A percentile compares a stretch with the other conserved stretches of the same genome.
phyloP scores from a whole-genome alignment of 1,140 invertebrate species.

The Epicauta chinensis region DNA sequence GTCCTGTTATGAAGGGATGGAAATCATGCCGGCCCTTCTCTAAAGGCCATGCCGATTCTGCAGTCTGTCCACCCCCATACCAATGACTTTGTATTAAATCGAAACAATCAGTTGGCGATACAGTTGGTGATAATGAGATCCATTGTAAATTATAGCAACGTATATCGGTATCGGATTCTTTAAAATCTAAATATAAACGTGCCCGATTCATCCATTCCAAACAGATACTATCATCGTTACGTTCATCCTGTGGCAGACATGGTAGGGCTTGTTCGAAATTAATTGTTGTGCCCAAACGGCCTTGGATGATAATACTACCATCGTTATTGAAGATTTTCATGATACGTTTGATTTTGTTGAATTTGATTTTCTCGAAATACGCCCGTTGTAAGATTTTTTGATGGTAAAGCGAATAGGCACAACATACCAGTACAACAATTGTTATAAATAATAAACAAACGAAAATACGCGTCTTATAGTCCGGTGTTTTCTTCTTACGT shows the following conservation, averaged over 20 bases:
- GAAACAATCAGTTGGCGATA: slow-evolving; percentile 75
- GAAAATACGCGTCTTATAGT: slow-evolving; percentile 72
- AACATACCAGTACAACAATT: slow-evolving; percentile 72
- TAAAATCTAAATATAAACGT: slow-evolving; percentile 61
- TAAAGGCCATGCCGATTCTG: slow-evolving; percentile 71
- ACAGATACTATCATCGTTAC: slow-evolving; percentile 56
- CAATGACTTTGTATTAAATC: slow-evolving; percentile 65
- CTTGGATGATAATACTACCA: slow-evolving; percentile 59
- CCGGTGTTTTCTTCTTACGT: slow-evolving; percentile 53
- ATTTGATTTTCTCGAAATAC: slow-evolving; percentile 77
- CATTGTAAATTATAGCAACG: slow-evolving; percentile 79
- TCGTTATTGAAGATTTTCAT: slow-evolving; percentile 65
- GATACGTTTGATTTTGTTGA: slow-evolving; percentile 71
- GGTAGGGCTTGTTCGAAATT: slow-evolving; percentile 59
- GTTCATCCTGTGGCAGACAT: slow-evolving; percentile 59
- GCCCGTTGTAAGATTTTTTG: slow-evolving; percentile 72
- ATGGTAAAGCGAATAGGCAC: slow-evolving; percentile 76
- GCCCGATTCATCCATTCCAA: slow-evolving; percentile 74
- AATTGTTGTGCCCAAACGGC: slow-evolving; percentile 55
- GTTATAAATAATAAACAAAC: slow-evolving; percentile 73
- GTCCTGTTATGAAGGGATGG: slow-evolving; percentile 75
- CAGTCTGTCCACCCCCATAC: slow-evolving; percentile 77
- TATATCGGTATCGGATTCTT: slow-evolving; percentile 50
- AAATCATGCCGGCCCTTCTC: slow-evolving; percentile 64
- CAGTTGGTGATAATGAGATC: slow-evolving; percentile 58